Base-by-base conservation (phyloP, 2,113 vertebrate species). In the Mus pahari region DNA sequence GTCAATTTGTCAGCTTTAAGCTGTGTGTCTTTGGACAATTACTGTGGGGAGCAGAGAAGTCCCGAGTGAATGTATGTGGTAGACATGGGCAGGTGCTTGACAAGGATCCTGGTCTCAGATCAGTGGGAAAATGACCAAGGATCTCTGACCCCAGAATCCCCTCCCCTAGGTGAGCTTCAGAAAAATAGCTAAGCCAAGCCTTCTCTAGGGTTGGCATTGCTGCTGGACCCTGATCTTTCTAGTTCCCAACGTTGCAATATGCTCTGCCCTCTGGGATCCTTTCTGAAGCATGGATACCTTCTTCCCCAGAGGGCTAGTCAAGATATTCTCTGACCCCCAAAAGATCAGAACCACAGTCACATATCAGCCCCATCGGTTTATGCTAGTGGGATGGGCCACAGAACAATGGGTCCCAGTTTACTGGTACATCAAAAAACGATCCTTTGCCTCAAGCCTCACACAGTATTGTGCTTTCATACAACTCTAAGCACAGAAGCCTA, bases 1-100 rank as follows among this genome's bases (percentile, higher is more conserved):
- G 33, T 58, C 84, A 45, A 89, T 83, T 75, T 64, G 39, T 73
- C 86, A 50, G n/a, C 74, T 90, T 58, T 90, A 84, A 75, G 84
- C 58, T 87, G 17, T 87, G 19, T 93, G 70, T 28, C 53, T 60
- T 94, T 58, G 20, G 79, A 39, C n/a, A 75, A 4, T 60, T 60
- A 26, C 16, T 33, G 0, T 78, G 26, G 28, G n/a, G 14, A 33
- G n/a, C 19, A 24, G 36, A 82, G 55, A 60, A 60, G 6, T 82
- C 22, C 36, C 24, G 2, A 39, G n/a, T 39, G 79, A 82, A 60
- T 82, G 36, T 39, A 12, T 82, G 7, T 60, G 20, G 36, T 26
- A 6, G 36, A 8, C 22, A 39, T 26, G 5, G 36, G 36, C 36
- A n/a, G 20, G 39, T 11, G 22, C 12, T 48, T 36, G 36, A n/a